These are phyloP conservation scores for Oenanthe melanoleuca DNA, from an alignment of 2,113 vertebrate species.

Conservation along the genomic window DNA sequence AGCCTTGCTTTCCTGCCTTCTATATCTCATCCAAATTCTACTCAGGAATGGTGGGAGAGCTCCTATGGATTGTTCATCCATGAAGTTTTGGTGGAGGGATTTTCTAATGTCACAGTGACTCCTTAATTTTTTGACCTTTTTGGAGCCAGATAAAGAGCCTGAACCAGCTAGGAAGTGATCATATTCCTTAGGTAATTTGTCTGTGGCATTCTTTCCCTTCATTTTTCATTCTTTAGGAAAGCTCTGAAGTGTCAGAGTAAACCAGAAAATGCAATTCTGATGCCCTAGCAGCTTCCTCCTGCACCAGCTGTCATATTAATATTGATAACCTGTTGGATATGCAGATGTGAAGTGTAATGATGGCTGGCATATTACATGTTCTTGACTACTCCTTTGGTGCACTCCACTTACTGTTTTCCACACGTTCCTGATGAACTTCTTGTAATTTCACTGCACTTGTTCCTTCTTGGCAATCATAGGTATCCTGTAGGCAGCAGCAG, in stretches of 20 bases:
- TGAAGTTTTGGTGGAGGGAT: background rate
- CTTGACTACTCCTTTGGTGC: background rate
- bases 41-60: background rate
- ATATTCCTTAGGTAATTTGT: background rate
- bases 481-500: background rate
- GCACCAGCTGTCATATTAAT: background rate
- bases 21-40: background rate
- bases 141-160: background rate
- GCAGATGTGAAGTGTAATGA: background rate
- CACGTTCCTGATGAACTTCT: background rate
- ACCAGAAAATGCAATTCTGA: background rate
- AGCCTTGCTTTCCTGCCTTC: background rate
- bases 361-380: background rate
- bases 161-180: background rate
- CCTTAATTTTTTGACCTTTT: background rate
- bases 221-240: background rate
- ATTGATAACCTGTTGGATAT: background rate
- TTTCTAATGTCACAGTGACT: background rate
- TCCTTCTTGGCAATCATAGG: background rate
- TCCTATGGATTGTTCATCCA: background rate
- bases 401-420: background rate
- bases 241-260: background rate
- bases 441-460: background rate
- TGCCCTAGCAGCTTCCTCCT: background rate
- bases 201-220: background rate